Conservation (phyloP, 2,797 vertebrate genomes). For the Falco rusticolus region DNA sequence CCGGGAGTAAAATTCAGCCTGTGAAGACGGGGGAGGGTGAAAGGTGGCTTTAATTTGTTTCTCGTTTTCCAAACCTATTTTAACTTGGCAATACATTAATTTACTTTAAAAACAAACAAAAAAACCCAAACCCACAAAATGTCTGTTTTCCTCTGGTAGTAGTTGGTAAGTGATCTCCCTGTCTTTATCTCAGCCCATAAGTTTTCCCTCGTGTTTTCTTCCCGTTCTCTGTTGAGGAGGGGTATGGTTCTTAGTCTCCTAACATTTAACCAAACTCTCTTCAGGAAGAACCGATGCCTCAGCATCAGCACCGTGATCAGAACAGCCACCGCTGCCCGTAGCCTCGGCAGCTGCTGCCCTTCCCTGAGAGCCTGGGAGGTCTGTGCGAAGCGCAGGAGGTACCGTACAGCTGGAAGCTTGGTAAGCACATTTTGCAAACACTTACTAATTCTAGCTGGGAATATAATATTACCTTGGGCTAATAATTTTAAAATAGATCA, state of each 20-base stretch:
- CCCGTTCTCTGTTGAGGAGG: neutral
- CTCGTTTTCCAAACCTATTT: neutral
- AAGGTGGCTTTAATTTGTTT: neutral
- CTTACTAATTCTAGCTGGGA: neutral
- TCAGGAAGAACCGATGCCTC: neutral
- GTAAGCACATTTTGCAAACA: neutral
- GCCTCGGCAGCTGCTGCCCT: neutral
- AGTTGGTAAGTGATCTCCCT: neutral
- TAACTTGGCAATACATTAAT: neutral
- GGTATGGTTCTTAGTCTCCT: neutral
- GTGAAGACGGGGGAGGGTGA: neutral
- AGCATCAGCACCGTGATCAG: neutral
- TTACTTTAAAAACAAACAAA: neutral
- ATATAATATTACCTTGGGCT: constrained; percentile 38
- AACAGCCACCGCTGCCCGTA: neutral
- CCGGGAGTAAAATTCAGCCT: neutral
- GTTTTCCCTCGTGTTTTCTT: neutral
- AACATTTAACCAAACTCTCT: neutral
- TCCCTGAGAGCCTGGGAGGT: neutral
- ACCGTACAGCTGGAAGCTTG: neutral
- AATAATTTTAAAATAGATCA: constrained; percentile 12
- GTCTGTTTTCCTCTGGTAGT: neutral
- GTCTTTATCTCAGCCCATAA: neutral
- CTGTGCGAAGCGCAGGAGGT: neutral
- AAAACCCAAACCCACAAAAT: neutral